Base-by-base conservation (phyloP, 2,113 vertebrate genomes). In the Forbesichthys papilliferus region DNA sequence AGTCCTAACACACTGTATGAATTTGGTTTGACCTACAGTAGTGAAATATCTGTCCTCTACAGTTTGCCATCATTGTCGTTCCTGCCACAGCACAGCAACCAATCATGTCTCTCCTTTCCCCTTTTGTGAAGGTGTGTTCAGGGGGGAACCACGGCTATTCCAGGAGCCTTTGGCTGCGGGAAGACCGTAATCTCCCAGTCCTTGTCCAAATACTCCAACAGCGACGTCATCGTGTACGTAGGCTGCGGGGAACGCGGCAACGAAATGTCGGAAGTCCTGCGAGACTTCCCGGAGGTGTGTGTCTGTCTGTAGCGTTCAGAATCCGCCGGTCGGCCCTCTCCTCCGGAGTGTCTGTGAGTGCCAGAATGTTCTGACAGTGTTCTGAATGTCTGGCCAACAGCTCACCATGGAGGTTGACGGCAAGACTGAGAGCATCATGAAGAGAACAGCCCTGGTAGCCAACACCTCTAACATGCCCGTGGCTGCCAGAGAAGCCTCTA, bases 401-500 rank as follows among this genome's bases (percentile, higher is more conserved):
- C 90, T 99, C 68, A 98, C 97, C 1, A 97, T 99, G 96, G 97
- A 99, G 88, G 96, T 98, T 60, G 97, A 95, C 61, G 97, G 97
- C 34, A 99, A 98, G 77, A 90, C 91, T 0, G 97, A 99, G 85
- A 98, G 96, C 76, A 99, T 99, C 83, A 99, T 99, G 97, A 99
- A 99, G 92, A 96, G 97, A 88, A 99, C 97, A n/a, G 93, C 96
- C 0, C 92, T 99, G 65, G 97, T 99, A 27, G 97, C 97, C 67
- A 99, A 99, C 86, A 99, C 97, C 68, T 99, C 97, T 84, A 99
- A 99, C 90, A 99, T 99, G 97, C 97, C 97, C 2, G 97, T 99
- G 16, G 97, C 97, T 90, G 97, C 97, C 79, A 94, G 97, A 91
- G 97, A 98, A 90, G 97, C 97, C 69, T 99, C 96, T 66, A 99